phyloP scores from a whole-genome alignment of 2,113 vertebrate species.

The Galemys pyrenaicus region DNA sequence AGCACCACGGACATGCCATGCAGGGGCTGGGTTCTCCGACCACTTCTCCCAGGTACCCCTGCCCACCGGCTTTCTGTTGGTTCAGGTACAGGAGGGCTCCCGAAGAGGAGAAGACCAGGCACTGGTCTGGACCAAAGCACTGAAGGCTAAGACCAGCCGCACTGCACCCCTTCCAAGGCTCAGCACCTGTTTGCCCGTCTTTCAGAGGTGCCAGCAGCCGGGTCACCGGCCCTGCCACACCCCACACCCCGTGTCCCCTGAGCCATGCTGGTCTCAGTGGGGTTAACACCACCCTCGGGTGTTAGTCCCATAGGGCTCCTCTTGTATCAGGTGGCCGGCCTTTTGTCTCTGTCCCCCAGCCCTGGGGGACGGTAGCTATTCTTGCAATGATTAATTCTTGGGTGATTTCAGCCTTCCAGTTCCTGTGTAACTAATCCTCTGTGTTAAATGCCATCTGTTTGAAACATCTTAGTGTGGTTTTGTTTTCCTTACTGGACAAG shows the following conservation, averaged over 20 bases:
- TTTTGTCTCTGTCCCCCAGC: neutral
- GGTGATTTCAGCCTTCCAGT: neutral
- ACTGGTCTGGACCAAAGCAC: neutral
- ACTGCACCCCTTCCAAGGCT: neutral
- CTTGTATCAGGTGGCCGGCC: neutral
- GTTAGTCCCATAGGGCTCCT: rapidly evolving
- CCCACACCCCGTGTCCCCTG: neutral
- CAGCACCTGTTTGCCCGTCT: neutral
- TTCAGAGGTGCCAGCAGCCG: neutral
- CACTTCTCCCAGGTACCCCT: neutral
- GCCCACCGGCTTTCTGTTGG: neutral
- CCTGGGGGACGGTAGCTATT: neutral
- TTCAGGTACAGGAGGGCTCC: neutral
- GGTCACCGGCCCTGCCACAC: neutral
- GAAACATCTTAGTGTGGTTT: slow-evolving; percentile 27
- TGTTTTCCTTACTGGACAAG: slow-evolving; percentile 68
- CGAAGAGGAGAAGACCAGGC: neutral
- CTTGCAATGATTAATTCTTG: neutral
- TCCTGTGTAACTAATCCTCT: slow-evolving; percentile 17
- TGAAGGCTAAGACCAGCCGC: neutral
- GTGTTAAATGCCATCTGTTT: slow-evolving; percentile 56
- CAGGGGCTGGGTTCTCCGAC: neutral
- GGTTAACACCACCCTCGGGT: neutral
- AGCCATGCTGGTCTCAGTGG: neutral
- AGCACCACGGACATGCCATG: too few relatives aligned